A percentile compares a stretch with the other conserved stretches of the same genome.
phyloP scores from a whole-genome alignment of 2,888 invertebrate genomes.

The Melinaea marsaeus region DNA sequence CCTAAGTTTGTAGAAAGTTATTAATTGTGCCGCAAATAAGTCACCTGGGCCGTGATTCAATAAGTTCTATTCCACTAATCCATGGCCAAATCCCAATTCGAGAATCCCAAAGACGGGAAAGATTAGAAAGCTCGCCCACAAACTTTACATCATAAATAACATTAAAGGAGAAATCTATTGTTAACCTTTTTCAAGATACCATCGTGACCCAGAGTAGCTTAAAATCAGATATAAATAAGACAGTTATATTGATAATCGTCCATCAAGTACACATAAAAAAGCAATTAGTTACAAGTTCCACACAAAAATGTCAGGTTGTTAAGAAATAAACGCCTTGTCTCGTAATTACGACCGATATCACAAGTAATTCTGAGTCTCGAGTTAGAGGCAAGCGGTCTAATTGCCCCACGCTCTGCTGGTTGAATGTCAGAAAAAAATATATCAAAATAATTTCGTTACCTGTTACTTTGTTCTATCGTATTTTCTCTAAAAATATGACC shows the following conservation, averaged over 20 bases:
- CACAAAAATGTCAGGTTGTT: slow-evolving; percentile 23
- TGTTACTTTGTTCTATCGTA: too few species aligned
- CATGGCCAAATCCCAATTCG: not conserved
- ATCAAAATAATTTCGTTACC: too few species aligned
- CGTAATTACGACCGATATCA: slow-evolving; percentile 15
- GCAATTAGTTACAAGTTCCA: slow-evolving; percentile 18
- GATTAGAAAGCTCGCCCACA: not conserved
- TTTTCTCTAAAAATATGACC: too few species aligned
- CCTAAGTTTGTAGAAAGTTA: too few species aligned
- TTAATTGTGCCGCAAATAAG: not conserved
- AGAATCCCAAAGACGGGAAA: not conserved
- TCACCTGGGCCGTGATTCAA: not conserved
- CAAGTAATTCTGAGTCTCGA: slow-evolving; percentile 12
- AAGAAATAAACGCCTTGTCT: slow-evolving; percentile 15
- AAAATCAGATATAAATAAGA: too few species aligned
- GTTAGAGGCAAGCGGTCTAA: slow-evolving; percentile 11
- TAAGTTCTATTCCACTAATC: not conserved
- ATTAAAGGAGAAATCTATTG: not conserved
- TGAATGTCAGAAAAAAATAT: too few species aligned
- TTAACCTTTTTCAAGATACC: too few species aligned
- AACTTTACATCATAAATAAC: slow-evolving; percentile 5
- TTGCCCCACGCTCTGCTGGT: slow-evolving; percentile 9
- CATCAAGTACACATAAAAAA: slow-evolving; percentile 12
- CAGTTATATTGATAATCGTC: not conserved
- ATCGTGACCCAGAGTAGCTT: too few species aligned